Evolutionary conservation across 2,113 vertebrate genomes (phyloP).

Genomic region (Pedetes capensis): DNA sequence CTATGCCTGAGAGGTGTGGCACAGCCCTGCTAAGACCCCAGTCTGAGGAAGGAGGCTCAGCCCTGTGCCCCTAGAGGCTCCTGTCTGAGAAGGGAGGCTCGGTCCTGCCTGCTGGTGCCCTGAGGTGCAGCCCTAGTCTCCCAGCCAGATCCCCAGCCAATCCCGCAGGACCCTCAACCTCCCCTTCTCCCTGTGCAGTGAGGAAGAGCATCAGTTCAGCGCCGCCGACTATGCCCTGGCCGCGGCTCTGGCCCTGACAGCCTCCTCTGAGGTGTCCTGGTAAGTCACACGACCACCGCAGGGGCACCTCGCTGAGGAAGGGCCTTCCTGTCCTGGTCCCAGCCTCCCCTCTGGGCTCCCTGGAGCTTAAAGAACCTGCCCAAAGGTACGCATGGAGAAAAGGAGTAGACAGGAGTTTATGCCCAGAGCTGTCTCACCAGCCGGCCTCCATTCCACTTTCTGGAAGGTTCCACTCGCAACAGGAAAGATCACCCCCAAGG

Average conservation of each 20-base stretch:
- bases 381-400: not conserved
- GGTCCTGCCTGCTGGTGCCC: not conserved
- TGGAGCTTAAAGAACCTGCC: not conserved
- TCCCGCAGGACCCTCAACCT: not conserved
- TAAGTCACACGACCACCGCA: constrained; percentile 61
- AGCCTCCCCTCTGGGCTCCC: not conserved
- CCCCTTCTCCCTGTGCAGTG: constrained; percentile 68
- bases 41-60: too few relatives aligned
- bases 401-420: not conserved
- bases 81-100: not conserved
- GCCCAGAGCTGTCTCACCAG: not conserved
- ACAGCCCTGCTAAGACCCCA: not conserved
- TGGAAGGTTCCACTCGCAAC: not conserved
- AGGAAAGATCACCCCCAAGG: not conserved
- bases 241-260: constrained; percentile 83
- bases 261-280: constrained; percentile 68
- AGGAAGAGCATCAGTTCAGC: constrained; percentile 83
- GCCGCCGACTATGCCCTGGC: constrained; percentile 81
- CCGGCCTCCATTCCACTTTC: not conserved
- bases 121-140: not conserved
- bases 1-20: not conserved
- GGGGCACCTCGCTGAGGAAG: not conserved
- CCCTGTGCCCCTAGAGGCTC: not conserved
- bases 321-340: not conserved
- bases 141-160: not conserved